Percentiles rank a stretch among this genome's conserved stretches.
These are phyloP conservation scores for Microctonus aethiopoides DNA, from an alignment of 2,888 invertebrate genomes.

Conservation along the genomic window DNA sequence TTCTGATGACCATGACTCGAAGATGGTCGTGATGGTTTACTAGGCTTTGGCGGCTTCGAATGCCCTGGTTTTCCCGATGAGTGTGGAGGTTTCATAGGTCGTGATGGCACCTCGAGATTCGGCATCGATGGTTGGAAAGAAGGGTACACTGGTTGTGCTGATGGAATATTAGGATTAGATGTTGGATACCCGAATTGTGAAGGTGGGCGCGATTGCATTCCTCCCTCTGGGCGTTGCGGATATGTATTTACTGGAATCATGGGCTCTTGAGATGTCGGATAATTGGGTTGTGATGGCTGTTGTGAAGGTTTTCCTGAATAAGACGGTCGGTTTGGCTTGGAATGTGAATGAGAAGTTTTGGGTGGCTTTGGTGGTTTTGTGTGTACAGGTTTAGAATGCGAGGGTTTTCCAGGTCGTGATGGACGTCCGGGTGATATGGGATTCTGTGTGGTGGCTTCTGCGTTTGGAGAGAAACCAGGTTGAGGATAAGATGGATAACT, in stretches of 20 bases:
- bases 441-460: too few relatives aligned
- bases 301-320: constrained; percentile 28
- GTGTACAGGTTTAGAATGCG: constrained; percentile 28
- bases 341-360: constrained; percentile 51
- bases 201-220: too few relatives aligned
- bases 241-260: too few relatives aligned
- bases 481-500: constrained; percentile 43
- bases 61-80: constrained; percentile 55
- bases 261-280: constrained; percentile 48
- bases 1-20: constrained; percentile 59
- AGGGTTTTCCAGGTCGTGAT: constrained; percentile 39
- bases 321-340: not conserved
- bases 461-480: too few relatives aligned
- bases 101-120: not conserved
- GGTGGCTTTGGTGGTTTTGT: constrained; percentile 14
- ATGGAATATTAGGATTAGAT: constrained; percentile 24
- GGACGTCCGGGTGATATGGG: constrained; percentile 19
- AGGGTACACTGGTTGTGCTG: not conserved
- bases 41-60: constrained; percentile 43
- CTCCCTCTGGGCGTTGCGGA: too few relatives aligned
- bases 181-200: constrained; percentile 33
- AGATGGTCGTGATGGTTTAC: constrained; percentile 30
- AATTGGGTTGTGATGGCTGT: constrained; percentile 49
- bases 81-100: not conserved
- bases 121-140: not conserved